phyloP scores from a whole-genome alignment of 2,113 vertebrate species.

The Talpa occidentalis region DNA sequence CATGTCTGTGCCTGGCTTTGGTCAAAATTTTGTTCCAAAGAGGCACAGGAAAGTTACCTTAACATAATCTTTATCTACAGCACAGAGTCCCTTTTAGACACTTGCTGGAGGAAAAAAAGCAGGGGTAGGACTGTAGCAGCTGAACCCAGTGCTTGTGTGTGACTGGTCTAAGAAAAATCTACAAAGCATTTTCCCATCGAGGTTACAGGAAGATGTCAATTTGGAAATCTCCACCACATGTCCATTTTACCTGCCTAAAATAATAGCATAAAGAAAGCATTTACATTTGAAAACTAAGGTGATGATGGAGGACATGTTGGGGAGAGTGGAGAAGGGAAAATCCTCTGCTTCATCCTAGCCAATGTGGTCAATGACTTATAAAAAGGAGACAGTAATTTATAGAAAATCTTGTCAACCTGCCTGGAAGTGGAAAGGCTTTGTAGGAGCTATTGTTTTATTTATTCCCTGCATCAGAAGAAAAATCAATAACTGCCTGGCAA shows the following conservation, averaged over 20 bases:
- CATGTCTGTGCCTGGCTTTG: neutral
- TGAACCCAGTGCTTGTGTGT: neutral
- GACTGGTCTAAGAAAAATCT: neutral
- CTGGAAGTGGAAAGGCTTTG: constrained; percentile 79
- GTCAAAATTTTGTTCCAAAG: neutral
- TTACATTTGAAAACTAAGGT: neutral
- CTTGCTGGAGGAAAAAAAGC: neutral
- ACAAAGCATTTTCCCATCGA: neutral
- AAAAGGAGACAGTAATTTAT: constrained; percentile 15
- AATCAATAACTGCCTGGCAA: constrained; percentile 86
- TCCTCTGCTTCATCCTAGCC: neutral
- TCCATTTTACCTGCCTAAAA: neutral
- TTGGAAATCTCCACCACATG: neutral
- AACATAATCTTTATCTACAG: neutral
- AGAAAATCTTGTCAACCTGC: constrained; percentile 50
- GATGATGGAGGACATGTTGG: no score
- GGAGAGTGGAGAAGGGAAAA: neutral
- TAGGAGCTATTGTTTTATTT: constrained; percentile 86
- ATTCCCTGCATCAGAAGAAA: constrained; percentile 85
- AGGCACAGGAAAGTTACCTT: neutral
- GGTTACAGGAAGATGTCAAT: neutral
- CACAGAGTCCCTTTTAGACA: neutral
- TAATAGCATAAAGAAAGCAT: neutral
- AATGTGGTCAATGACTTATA: neutral
- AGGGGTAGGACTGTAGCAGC: neutral